These are phyloP conservation scores for Coenonympha glycerion DNA, from an alignment of 2,888 invertebrate genomes.

Conservation along the genomic window DNA sequence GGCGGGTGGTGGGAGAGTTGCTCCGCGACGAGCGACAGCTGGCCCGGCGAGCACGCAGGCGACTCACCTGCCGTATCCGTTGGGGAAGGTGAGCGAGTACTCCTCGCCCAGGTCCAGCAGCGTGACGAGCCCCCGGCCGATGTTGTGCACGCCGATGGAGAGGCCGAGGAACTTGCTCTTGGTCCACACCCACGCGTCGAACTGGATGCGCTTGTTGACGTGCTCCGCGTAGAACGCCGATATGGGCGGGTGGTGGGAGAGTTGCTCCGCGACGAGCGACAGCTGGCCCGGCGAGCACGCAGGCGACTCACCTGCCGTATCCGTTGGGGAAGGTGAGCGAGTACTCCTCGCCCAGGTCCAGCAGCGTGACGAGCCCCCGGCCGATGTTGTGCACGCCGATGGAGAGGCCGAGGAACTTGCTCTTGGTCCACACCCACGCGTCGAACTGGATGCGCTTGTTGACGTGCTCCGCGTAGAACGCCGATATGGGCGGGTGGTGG, in stretches of 20 bases:
- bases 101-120: not conserved
- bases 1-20: too few species aligned
- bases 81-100: not conserved
- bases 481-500: too few species aligned
- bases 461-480: too few species aligned
- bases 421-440: slow-evolving; percentile 99
- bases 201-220: too few species aligned
- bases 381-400: slow-evolving; percentile 99
- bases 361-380: slow-evolving; percentile 90
- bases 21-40: too few species aligned
- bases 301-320: slow-evolving; percentile 64
- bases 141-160: slow-evolving; percentile 96
- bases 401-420: slow-evolving; percentile 98
- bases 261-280: too few species aligned
- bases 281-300: too few species aligned
- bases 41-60: too few species aligned
- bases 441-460: slow-evolving; percentile 94
- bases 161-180: slow-evolving; percentile 99
- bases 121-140: too few species aligned
- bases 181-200: too few species aligned
- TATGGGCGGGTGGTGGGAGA: too few species aligned
- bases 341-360: slow-evolving; percentile 95
- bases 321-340: slow-evolving; percentile 98
- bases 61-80: slow-evolving; percentile 84
- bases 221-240: too few species aligned